Evolutionary conservation across 2,797 vertebrate species (phyloP), one percentile per base, ranked within the genome.

Genomic region (Pterois miles): DNA sequence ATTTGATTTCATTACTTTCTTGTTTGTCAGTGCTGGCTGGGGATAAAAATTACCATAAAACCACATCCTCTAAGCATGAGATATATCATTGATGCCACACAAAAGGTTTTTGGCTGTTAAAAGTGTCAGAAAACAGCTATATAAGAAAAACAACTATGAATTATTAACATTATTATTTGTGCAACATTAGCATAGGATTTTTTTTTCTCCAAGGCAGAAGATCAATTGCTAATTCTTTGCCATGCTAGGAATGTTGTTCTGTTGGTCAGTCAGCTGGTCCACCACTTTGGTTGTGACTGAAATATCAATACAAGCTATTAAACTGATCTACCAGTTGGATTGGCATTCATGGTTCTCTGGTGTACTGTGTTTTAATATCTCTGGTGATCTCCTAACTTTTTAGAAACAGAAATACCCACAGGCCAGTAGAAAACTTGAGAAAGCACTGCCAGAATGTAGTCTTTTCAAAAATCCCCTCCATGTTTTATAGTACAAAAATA

Each of bases 1-100:
- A 59, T 75, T 71, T 74, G 33, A 84, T 83, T 72, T 65, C 23
- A 71, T 82, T 78, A 36, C 46, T n/a, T 20, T 56, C 40, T 74
- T 64, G 50, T 75, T 68, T 86, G 65, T 77, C 58, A 65, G 36
- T 7, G 38, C 56, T 71, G 25, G 29, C 65, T 70, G 16, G 33
- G 50, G 36, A 71, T 23, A 25, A 71, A 31, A n/a, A 74, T 74
- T 81, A 59, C 8, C 58, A 66, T 74, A 71, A 72, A 83, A 80
- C 3, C 33, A 74, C 83, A 74, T 81, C 29, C 43, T 36, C n/a
- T 65, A 20, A 48, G 56, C 36, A 46, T 70, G 29, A 64, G 65
- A 74, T 74, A 2, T 65, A 58, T 58, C 36, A 52, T 68, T 78
- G 52, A 75, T 59, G 62, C 9, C 40, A 50, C 40, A 50, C 68